Evolutionary conservation across 2,113 vertebrate species (phyloP).

Genomic region (Oreotrochilus melanogaster): DNA sequence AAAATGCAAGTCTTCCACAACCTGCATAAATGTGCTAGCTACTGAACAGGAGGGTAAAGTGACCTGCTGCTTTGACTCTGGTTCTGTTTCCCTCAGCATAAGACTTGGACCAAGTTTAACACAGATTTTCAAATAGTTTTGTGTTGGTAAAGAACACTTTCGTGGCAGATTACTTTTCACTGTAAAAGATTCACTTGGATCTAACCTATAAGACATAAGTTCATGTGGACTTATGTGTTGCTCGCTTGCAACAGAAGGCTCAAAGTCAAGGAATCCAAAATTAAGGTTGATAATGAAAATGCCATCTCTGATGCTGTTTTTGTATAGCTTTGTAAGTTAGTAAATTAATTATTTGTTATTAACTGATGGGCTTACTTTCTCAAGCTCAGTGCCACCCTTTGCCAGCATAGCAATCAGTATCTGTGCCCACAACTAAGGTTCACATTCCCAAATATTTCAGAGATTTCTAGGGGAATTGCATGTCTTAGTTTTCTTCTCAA

Average conservation of each 20-base stretch:
- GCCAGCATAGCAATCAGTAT: neutral
- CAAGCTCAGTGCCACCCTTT: neutral
- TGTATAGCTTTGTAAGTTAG: neutral
- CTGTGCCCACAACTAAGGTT: neutral
- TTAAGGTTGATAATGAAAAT: neutral
- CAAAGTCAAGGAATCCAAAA: neutral
- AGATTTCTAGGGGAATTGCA: neutral
- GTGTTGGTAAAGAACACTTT: neutral
- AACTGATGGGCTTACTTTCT: neutral
- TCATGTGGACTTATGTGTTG: neutral
- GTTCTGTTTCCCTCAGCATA: neutral
- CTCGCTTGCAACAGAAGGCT: neutral
- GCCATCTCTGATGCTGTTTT: neutral
- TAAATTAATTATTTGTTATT: neutral
- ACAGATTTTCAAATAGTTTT: neutral
- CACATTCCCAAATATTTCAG: neutral
- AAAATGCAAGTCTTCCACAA: neutral
- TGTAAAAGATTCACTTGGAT: neutral
- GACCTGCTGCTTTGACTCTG: neutral
- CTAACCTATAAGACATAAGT: neutral
- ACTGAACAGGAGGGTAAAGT: neutral
- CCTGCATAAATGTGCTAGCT: rapidly evolving
- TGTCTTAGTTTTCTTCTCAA: neutral
- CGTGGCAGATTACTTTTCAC: neutral
- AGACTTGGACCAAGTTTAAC: neutral